Base-by-base conservation (phyloP, 2,888 invertebrate genomes). In the Acheta domesticus region DNA sequence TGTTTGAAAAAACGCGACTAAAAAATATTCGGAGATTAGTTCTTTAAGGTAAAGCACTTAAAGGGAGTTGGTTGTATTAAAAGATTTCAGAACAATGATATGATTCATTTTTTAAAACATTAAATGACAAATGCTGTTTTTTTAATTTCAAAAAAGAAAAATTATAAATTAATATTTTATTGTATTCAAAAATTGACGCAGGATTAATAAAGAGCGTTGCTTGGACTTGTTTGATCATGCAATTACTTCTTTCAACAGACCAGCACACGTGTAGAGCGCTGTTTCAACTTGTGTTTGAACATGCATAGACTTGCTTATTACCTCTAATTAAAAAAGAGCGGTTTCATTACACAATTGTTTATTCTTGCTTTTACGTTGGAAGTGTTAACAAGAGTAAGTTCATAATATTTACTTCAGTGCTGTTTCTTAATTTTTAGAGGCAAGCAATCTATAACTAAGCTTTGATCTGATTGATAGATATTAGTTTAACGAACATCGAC, bases 281-380 rank as follows among this genome's bases (percentile, higher is more conserved):
- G 75, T 20, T 75, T 21, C 21, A 75, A 75, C 75, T 0, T 75
- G 75, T 20, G 75, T 75, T 23, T 75, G 75, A 75, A 75, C 75
- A 75, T 75, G 14, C 75, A 75, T 21, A 20, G 75, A 21, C 75
- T n/a, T n/a, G n/a, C n/a, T 75, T 75, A 20, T 75, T 75, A 21
- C 21, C 75, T 75, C 23, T 75, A 75, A 75, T 75, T 75, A 75
- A 21, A 20, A 62, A 62, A 73, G 73, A 73, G 73, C 5, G 73
- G 73, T 73, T 73, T 73, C 73, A 73, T 73, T 20, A 73, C 19
- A 73, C 73, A 73, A 73, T 73, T 12, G 73, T 14, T 73, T 11
- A 73, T 73, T 73, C 12, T 73, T 5, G 73, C 73, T 73, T 12
- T 73, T 73, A 11, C 12, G 73, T 8, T 5, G 12, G 36, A 0